These are phyloP conservation scores for Otolemur garnettii DNA, from an alignment of 2,113 vertebrate genomes.

Conservation along the genomic window DNA sequence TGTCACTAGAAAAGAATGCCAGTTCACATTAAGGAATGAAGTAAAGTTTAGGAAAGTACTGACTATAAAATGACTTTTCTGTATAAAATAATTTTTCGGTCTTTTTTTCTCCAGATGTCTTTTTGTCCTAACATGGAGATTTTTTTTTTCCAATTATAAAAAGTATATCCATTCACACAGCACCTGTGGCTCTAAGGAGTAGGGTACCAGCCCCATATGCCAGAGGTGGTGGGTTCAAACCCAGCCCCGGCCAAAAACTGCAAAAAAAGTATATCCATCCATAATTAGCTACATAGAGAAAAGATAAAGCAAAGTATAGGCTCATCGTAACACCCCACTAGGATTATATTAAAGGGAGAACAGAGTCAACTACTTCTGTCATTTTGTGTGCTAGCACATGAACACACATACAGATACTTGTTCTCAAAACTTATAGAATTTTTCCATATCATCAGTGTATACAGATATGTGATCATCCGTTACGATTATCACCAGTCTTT, in stretches of 20 bases:
- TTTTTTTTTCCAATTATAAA: constrained; percentile 10
- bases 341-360: not conserved
- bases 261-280: not conserved
- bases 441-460: not conserved
- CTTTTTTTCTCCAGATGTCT: not conserved
- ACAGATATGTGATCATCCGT: not conserved
- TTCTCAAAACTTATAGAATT: not conserved
- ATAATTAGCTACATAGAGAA: constrained; percentile 21
- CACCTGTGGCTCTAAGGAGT: too few species aligned
- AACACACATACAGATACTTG: not conserved
- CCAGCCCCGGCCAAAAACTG: too few species aligned
- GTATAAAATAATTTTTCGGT: not conserved
- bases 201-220: too few species aligned
- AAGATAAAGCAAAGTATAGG: constrained; percentile 7
- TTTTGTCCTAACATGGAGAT: not conserved
- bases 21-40: constrained; percentile 10
- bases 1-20: not conserved
- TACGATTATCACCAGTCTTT: not conserved
- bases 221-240: too few species aligned
- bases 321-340: not conserved
- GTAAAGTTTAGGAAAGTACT: not conserved
- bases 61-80: constrained; percentile 13
- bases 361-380: not conserved
- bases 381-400: not conserved
- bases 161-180: not conserved